phyloP scores from a whole-genome alignment of 2,113 vertebrate species.

The Spilogale gracilis region DNA sequence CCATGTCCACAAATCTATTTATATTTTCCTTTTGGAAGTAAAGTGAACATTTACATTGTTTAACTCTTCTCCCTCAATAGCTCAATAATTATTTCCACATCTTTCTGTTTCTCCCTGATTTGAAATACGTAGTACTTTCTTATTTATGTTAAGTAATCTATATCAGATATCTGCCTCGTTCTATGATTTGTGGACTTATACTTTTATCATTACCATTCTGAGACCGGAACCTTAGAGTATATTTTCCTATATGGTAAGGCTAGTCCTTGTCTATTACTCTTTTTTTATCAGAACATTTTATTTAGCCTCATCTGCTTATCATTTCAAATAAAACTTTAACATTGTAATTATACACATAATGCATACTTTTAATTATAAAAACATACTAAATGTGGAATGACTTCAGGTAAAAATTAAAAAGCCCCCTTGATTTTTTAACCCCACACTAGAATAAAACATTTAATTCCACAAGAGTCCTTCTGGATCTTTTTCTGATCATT shows the following conservation, averaged over 20 bases:
- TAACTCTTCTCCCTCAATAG: neutral
- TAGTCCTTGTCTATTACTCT: neutral
- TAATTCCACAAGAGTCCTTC: neutral
- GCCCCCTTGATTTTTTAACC: neutral
- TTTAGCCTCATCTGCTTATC: neutral
- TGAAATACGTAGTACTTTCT: neutral
- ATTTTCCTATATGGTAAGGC: neutral
- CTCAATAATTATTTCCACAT: neutral
- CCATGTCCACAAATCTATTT: neutral
- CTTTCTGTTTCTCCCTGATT: neutral
- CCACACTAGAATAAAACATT: neutral
- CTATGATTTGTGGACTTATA: neutral
- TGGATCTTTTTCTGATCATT: neutral
- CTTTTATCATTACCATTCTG: neutral
- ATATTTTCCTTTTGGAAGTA: slow-evolving; percentile 23
- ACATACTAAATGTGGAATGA: neutral
- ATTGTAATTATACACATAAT: neutral
- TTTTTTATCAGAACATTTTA: neutral
- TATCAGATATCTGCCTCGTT: neutral
- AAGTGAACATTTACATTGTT: slow-evolving; percentile 13
- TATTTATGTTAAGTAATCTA: neutral
- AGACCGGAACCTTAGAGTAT: neutral
- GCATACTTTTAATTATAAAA: neutral
- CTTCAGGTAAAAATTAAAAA: neutral
- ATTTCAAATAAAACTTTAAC: slow-evolving; percentile 1